Percentiles rank a stretch among this genome's conserved stretches.
Evolutionary conservation across 2,797 vertebrate species (phyloP).

Genomic region (Melanotaenia trifasciata): DNA sequence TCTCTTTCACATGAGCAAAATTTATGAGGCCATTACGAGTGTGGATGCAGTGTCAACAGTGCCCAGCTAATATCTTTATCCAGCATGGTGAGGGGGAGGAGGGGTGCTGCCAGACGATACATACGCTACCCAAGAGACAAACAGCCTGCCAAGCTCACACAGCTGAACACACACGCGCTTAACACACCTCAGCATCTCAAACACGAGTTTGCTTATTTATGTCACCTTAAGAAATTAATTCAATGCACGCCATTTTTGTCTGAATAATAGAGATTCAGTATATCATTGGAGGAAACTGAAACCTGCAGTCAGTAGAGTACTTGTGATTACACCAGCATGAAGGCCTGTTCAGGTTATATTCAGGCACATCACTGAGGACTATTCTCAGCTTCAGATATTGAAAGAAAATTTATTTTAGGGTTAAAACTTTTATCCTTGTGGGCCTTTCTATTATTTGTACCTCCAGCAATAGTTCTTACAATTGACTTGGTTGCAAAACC

Average conservation of each 20-base stretch:
- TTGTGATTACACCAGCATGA: slow-evolving; percentile 10
- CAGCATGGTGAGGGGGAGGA: slow-evolving; percentile 49
- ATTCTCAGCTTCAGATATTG: neutral
- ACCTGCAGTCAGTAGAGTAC: slow-evolving; percentile 6
- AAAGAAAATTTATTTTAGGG: neutral
- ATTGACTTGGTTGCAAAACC: neutral
- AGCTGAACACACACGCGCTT: slow-evolving; percentile 37
- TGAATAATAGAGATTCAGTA: neutral
- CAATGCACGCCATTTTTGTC: slow-evolving; percentile 2
- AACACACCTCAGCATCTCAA: slow-evolving; percentile 51
- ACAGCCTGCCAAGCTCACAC: slow-evolving; percentile 45
- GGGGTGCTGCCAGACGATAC: slow-evolving; percentile 58
- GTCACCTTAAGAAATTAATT: slow-evolving; percentile 32
- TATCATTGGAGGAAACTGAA: slow-evolving; percentile 20
- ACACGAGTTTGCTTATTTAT: slow-evolving; percentile 38
- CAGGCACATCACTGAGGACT: neutral
- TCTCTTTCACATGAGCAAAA: slow-evolving; percentile 72
- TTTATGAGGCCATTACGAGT: slow-evolving; percentile 83
- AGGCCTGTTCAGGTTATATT: too few relatives aligned
- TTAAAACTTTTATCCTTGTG: neutral
- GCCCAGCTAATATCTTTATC: slow-evolving; percentile 77
- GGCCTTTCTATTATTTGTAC: neutral
- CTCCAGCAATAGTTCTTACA: neutral
- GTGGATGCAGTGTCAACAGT: slow-evolving; percentile 74
- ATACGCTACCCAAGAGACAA: slow-evolving; percentile 62